Evolutionary conservation across 1,140 invertebrate species (phyloP), one percentile per base, ranked within the genome.

Genomic region (Caenorhabditis remanei): DNA sequence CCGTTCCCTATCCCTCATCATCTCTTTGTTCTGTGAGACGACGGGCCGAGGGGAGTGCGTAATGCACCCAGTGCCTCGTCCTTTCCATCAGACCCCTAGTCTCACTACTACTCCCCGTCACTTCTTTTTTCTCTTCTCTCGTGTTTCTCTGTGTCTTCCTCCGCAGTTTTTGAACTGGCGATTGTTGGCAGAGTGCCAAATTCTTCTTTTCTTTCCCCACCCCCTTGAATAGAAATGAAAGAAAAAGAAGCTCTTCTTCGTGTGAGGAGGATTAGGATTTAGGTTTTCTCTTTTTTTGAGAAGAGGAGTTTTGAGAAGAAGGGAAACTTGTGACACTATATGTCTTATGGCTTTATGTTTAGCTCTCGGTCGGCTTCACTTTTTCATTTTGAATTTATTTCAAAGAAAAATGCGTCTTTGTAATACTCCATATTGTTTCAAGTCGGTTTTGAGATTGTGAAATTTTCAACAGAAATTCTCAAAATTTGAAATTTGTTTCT

Each of bases 181-280:
- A 79, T 79, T 79, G 71, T 79, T 79, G 71, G 71, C 71, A 79
- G 21, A 32, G 71, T 79, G 71, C 71, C 71, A 79, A 79, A 24
- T 32, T 48, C 9, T 8, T 16, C 11, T 19, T 24, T 9, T 7
- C 21, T 50, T 53, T 24, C 24, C 32, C 32, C 32, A 32, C 32
- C 32, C 32, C 32, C 32, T 32, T 32, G 32, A 32, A 32, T 32
- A 32, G 32, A 32, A 32, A 32, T 32, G 56, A n/a, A 6, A n/a
- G 16, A 19, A 24, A 53, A 53, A 53, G 16, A 53, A 53, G 50
- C 32, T 32, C 32, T 32, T 32, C 32, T 32, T 32, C 32, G 32
- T 32, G 32, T 32, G 32, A 32, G 32, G 32, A 32, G 9, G 50
- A 53, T 53, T 53, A 53, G 50, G 40, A 67, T 14, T 67, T 32